Conservation (phyloP, 2,797 vertebrate genomes). For the Chiroxiphia lanceolata region DNA sequence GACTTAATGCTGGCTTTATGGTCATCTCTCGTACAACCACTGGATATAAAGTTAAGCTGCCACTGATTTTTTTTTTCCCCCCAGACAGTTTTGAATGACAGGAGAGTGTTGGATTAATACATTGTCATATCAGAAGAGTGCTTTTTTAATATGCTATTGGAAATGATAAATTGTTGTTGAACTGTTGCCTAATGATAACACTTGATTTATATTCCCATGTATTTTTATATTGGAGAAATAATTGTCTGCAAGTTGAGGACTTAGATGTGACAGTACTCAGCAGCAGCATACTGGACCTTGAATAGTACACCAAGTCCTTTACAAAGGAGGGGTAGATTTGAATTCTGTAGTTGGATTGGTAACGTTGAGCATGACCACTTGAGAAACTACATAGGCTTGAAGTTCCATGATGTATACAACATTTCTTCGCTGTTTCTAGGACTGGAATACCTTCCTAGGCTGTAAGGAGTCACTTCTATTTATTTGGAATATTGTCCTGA, state of each 20-base stretch:
- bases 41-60: background rate
- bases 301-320: background rate
- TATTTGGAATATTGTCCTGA: background rate
- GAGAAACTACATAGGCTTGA: background rate
- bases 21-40: background rate
- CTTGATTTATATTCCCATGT: background rate
- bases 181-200: background rate
- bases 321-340: background rate
- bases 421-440: background rate
- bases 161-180: background rate
- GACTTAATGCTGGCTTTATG: background rate
- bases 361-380: background rate
- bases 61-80: background rate
- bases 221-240: background rate
- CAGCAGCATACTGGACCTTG: background rate
- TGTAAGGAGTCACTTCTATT: background rate
- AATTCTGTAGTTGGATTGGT: background rate
- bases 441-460: background rate
- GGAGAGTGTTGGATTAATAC: background rate
- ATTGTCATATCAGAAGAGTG: background rate
- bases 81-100: background rate
- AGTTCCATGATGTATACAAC: background rate
- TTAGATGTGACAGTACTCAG: background rate
- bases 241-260: background rate
- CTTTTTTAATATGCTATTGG: background rate